These are phyloP conservation scores for Ptiloglossa arizonensis DNA, from an alignment of 1,140 invertebrate genomes.

Conservation along the genomic window DNA sequence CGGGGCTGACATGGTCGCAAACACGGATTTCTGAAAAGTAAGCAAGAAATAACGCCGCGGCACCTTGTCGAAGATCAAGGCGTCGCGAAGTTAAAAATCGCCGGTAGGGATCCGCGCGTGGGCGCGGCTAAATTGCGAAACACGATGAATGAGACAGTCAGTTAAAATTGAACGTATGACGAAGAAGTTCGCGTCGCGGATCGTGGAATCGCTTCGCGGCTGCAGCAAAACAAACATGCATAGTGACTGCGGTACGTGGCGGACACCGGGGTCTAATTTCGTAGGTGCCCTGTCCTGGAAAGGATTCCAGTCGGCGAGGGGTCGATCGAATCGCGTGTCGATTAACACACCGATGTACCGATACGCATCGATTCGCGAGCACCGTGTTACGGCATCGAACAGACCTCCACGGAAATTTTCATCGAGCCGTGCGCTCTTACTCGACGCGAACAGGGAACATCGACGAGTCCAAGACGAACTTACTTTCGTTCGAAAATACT, in stretches of 20 bases:
- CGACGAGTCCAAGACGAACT: too few species aligned
- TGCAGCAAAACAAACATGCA: slow-evolving; percentile 52
- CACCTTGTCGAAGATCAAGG: slow-evolving; percentile 46
- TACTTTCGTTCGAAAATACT: too few species aligned
- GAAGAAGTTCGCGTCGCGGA: slow-evolving; percentile 28
- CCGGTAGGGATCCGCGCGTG: not conserved
- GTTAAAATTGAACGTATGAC: slow-evolving; percentile 60
- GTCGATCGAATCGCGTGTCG: too few species aligned
- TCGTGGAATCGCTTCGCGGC: slow-evolving; percentile 13
- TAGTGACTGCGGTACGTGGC: slow-evolving; percentile 25
- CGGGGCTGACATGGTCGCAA: too few species aligned
- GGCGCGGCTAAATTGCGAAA: slow-evolving; percentile 23
- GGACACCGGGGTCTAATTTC: slow-evolving; percentile 29
- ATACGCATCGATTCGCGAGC: too few species aligned
- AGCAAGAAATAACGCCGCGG: not conserved
- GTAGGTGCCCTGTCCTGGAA: not conserved
- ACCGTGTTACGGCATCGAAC: too few species aligned
- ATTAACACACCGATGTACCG: too few species aligned
- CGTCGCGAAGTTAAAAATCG: slow-evolving; percentile 23
- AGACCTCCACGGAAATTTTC: too few species aligned
- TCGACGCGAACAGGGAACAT: too few species aligned
- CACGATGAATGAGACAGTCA: slow-evolving; percentile 52
- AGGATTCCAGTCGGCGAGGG: not conserved
- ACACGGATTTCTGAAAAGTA: not conserved
- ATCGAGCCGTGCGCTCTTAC: too few species aligned